These are phyloP conservation scores for Sus scrofa DNA, from an alignment of 2,113 vertebrate species.

Conservation along the genomic window DNA sequence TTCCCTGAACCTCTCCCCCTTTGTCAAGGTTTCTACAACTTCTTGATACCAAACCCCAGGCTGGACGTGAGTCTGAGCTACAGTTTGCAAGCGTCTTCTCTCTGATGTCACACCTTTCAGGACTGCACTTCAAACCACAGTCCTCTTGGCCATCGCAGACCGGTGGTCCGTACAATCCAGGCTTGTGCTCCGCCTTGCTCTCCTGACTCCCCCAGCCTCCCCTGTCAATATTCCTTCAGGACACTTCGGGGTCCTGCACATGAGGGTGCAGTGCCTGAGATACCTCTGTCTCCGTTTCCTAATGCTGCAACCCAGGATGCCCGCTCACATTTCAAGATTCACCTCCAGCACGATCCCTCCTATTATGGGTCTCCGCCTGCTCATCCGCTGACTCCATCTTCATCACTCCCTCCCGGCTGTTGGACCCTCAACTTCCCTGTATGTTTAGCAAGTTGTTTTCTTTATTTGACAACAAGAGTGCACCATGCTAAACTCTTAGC, in stretches of 20 bases:
- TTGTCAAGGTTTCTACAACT: neutral
- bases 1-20: neutral
- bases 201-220: neutral
- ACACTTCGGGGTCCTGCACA: accelerated
- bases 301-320: accelerated
- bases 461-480: neutral
- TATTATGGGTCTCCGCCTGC: neutral
- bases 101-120: neutral
- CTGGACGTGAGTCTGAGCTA: neutral
- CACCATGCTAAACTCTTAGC: neutral
- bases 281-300: neutral
- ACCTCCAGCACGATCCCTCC: neutral
- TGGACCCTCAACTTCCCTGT: neutral
- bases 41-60: neutral
- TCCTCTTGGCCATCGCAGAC: neutral
- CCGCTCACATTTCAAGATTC: neutral
- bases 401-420: accelerated
- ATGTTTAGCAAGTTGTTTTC: neutral
- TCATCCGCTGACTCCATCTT: neutral
- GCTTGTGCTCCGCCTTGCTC: too few species aligned
- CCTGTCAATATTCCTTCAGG: neutral
- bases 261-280: accelerated
- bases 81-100: neutral
- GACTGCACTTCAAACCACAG: accelerated
- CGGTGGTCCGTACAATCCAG: neutral